These are phyloP conservation scores for Bombyx huttoni DNA, from an alignment of 2,888 invertebrate species.

Conservation along the genomic window DNA sequence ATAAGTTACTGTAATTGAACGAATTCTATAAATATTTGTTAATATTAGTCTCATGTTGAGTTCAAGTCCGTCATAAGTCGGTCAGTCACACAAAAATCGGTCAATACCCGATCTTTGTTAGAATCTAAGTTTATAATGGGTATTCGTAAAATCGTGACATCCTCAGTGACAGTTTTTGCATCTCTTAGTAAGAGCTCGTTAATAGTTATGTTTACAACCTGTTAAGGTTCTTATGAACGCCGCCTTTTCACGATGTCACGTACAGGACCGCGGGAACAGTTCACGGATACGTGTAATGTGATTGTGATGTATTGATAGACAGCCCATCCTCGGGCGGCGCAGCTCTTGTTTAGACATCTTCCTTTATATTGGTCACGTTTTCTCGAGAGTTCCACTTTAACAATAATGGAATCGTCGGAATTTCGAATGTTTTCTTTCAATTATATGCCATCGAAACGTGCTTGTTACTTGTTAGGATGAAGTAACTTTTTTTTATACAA, in stretches of 20 bases:
- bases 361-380: constrained; percentile 60
- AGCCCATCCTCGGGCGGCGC: constrained; percentile 25
- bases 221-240: constrained; percentile 35
- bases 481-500: constrained; percentile 19
- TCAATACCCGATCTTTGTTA: not conserved
- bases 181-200: constrained; percentile 43
- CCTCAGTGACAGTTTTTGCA: constrained; percentile 41
- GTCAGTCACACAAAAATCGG: too few species aligned
- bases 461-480: constrained; percentile 23
- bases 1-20: too few species aligned
- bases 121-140: constrained; percentile 5
- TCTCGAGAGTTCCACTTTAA: constrained; percentile 54
- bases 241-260: constrained; percentile 59
- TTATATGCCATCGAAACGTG: constrained; percentile 35
- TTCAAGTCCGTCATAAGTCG: too few species aligned
- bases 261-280: constrained; percentile 35
- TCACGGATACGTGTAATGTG: constrained; percentile 39
- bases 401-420: constrained; percentile 39
- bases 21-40: too few species aligned
- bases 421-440: constrained; percentile 54
- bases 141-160: constrained; percentile 21
- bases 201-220: constrained; percentile 66
- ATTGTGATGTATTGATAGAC: constrained; percentile 44
- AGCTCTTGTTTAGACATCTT: constrained; percentile 27
- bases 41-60: too few species aligned